Evolutionary conservation across 2,888 invertebrate species (phyloP).

Genomic region (Pharmacophagus antenor): DNA sequence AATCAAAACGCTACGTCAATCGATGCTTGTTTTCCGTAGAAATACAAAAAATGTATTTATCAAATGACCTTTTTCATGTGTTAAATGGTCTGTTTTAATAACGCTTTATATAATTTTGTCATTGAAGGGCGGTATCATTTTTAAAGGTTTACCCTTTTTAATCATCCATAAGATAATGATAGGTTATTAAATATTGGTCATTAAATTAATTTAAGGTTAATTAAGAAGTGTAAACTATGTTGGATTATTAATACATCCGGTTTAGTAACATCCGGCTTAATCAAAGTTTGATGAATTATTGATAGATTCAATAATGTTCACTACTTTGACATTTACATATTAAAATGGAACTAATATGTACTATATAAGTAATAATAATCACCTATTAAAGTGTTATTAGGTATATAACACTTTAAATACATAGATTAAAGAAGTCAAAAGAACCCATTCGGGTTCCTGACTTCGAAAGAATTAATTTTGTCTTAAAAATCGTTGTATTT

Average conservation of each 20-base stretch:
- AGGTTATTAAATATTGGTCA: neutral
- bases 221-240: neutral
- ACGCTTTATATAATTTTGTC: too few relatives aligned
- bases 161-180: too few relatives aligned
- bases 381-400: neutral
- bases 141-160: too few relatives aligned
- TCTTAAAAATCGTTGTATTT: neutral
- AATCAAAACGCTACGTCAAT: too few relatives aligned
- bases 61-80: too few relatives aligned
- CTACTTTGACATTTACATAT: neutral
- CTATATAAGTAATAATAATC: neutral
- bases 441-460: neutral
- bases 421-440: neutral
- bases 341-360: neutral
- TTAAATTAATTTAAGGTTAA: neutral
- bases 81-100: too few relatives aligned
- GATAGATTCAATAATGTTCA: neutral
- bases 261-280: neutral
- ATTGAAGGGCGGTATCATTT: too few relatives aligned
- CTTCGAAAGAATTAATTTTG: neutral
- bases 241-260: neutral
- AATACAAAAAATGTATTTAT: too few relatives aligned
- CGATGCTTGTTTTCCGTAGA: too few relatives aligned
- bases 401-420: neutral
- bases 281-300: slow-evolving; percentile 1